Percentiles rank a stretch among this genome's conserved stretches.
These are phyloP conservation scores for Herminia tarsipennalis DNA, from an alignment of 2,888 invertebrate genomes.

Conservation along the genomic window DNA sequence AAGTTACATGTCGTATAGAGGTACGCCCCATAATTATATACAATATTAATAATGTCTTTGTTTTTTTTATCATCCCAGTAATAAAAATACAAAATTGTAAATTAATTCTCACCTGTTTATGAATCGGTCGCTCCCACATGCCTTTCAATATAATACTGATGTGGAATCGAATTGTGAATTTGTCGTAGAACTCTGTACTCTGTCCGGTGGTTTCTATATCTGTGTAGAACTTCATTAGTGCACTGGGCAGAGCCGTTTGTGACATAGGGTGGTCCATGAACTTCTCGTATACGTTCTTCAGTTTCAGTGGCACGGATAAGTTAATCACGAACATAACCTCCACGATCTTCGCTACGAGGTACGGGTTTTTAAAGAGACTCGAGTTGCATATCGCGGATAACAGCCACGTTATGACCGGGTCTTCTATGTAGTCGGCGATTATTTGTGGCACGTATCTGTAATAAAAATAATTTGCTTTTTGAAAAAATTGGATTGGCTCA, in stretches of 20 bases:
- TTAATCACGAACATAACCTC: conserved; percentile 95
- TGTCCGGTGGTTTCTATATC: conserved; percentile 99
- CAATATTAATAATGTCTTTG: too few species aligned
- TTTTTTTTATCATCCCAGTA: too few species aligned
- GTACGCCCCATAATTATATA: too few species aligned
- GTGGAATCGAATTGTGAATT: conserved; percentile 99
- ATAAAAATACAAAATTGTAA: too few species aligned
- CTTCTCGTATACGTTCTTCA: conserved; percentile 88
- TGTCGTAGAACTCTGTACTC: conserved; percentile 99
- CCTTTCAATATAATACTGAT: conserved; percentile 98
- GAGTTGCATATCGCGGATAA: conserved; percentile 96
- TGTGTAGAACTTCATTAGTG: conserved; percentile 99
- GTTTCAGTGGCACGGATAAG: conserved; percentile 85
- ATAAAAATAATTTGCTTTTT: too few species aligned
- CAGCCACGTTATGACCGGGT: conserved; percentile 94
- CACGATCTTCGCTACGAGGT: conserved; percentile 97
- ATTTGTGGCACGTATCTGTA: conserved; percentile 90
- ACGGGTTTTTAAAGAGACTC: conserved; percentile 97
- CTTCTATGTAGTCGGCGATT: conserved; percentile 91
- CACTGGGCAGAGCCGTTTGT: conserved; percentile 92
- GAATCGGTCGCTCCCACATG: conserved; percentile 97
- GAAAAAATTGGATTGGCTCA: too few species aligned
- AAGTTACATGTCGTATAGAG: too few species aligned
- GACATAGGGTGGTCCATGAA: conserved; percentile 94
- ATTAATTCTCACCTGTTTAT: conserved; percentile 85